Percentiles rank a stretch among this genome's conserved stretches.
Evolutionary conservation across 2,797 vertebrate genomes (phyloP).

Genomic region (Micromesistius poutassou): DNA sequence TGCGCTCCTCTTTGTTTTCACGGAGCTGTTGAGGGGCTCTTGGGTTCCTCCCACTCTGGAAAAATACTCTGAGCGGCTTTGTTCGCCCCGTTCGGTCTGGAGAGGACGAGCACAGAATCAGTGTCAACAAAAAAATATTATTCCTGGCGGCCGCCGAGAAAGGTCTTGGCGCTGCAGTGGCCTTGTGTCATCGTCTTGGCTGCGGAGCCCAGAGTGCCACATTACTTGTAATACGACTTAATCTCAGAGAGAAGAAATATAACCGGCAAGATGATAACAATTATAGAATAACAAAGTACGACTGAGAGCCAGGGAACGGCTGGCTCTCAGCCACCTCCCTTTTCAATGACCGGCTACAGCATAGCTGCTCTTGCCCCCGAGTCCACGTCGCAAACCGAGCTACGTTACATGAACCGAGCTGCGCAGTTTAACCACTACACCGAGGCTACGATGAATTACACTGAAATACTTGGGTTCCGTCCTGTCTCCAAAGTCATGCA

Average conservation of each 20-base stretch:
- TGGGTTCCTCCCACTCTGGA: slow-evolving; percentile 67
- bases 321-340: background rate
- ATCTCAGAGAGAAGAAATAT: slow-evolving; percentile 15
- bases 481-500: slow-evolving; percentile 25
- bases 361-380: background rate
- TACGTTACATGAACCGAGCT: background rate
- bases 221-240: slow-evolving; percentile 21
- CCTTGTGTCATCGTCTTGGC: slow-evolving; percentile 51
- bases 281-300: slow-evolving; percentile 10
- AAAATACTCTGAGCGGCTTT: slow-evolving; percentile 78
- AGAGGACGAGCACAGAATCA: slow-evolving; percentile 66
- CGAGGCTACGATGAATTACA: slow-evolving; percentile 23
- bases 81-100: slow-evolving; percentile 62
- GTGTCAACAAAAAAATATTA: slow-evolving; percentile 67
- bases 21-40: slow-evolving; percentile 64
- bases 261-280: slow-evolving; percentile 14
- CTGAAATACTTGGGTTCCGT: slow-evolving; percentile 23
- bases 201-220: slow-evolving; percentile 15
- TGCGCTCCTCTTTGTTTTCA: slow-evolving; percentile 68
- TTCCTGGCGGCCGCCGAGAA: slow-evolving; percentile 52
- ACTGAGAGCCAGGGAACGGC: background rate
- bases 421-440: background rate
- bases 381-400: background rate
- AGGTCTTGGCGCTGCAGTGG: slow-evolving; percentile 34
- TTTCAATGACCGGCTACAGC: background rate